phyloP scores from a whole-genome alignment of 2,797 vertebrate species.

The Clarias laeviceps region DNA sequence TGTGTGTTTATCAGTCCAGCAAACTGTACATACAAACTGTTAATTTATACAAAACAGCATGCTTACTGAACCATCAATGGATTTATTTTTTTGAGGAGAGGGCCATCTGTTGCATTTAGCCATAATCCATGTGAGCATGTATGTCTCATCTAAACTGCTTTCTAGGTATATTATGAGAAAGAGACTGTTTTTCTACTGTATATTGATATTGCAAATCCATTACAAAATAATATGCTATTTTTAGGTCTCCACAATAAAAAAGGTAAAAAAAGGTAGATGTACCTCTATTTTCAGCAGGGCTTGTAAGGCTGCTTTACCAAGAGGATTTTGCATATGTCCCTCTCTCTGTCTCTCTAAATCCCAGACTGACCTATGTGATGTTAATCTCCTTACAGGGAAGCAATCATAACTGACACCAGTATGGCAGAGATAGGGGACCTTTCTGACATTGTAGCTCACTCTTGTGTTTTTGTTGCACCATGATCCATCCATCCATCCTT shows the following conservation, averaged over 20 bases:
- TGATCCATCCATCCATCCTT: not conserved
- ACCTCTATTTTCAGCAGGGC: not conserved
- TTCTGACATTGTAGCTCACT: constrained; percentile 27
- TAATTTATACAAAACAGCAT: not conserved
- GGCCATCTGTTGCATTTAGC: constrained; percentile 74
- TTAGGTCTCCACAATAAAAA: not conserved
- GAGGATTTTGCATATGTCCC: constrained; percentile 68
- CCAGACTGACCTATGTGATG: constrained; percentile 77
- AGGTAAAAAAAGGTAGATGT: not conserved
- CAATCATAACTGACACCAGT: constrained; percentile 68
- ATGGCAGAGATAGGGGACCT: constrained; percentile 32
- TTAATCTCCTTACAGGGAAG: constrained; percentile 80
- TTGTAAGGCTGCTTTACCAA: constrained; percentile 53
- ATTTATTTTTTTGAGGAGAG: constrained; percentile 51
- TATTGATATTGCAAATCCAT: not conserved
- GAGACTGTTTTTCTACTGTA: not conserved
- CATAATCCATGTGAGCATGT: constrained; percentile 73
- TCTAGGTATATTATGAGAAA: not conserved
- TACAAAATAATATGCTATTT: not conserved
- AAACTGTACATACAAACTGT: not conserved
- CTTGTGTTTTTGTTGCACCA: not conserved
- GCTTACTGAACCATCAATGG: not conserved
- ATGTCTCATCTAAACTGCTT: constrained; percentile 49
- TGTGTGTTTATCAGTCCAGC: too few species aligned
- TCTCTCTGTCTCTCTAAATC: constrained; percentile 69